Evolutionary conservation across 2,113 vertebrate genomes (phyloP), one percentile per base, ranked within the genome.

Genomic region (Microcebus ravelobensis): DNA sequence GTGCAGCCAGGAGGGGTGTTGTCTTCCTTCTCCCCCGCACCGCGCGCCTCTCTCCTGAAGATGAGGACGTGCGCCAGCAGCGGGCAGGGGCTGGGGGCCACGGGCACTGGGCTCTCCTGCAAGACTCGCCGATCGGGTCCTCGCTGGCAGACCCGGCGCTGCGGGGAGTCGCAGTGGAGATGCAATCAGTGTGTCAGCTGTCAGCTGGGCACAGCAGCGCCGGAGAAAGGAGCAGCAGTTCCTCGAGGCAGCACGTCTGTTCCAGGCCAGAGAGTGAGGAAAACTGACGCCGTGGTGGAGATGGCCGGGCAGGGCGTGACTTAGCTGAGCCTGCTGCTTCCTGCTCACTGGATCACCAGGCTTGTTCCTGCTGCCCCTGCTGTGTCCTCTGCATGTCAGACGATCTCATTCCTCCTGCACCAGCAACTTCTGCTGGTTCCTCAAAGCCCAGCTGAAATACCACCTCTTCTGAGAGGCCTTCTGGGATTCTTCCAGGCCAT

Each of bases 131-230:
- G 1, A 2, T 11, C 5, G 45, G n/a, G 4, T 31, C n/a, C 29
- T 77, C 91, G 29, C 70, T 59, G 29, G 42, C 95, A 3, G 83
- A 82, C 34, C 20, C 5, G n/a, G 94, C 8, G 14, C 96, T 39
- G 91, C 27, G 48, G 96, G 86, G 95, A 79, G 92, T 48, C 57
- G 52, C 91, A 79, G 94, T 85, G 94, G 90, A 97, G 89, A 89
- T 67, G 86, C 88, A 87, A 65, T 95, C 97, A 29, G 96, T 87
- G 89, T 97, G 96, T 97, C 96, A 87, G 93, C 93, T 95, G 95
- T 91, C 97, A 97, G 96, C 94, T 20, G 92, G 96, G 93, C 94
- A 85, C 90, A 80, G 97, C 36, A 77, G 95, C 55, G 31, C 91
- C 92, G 92, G 91, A 95, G 96, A 90, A 97, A 97, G 96, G 68